Conservation (phyloP, 2,888 invertebrate species). For the Epirrhoe alternata region DNA sequence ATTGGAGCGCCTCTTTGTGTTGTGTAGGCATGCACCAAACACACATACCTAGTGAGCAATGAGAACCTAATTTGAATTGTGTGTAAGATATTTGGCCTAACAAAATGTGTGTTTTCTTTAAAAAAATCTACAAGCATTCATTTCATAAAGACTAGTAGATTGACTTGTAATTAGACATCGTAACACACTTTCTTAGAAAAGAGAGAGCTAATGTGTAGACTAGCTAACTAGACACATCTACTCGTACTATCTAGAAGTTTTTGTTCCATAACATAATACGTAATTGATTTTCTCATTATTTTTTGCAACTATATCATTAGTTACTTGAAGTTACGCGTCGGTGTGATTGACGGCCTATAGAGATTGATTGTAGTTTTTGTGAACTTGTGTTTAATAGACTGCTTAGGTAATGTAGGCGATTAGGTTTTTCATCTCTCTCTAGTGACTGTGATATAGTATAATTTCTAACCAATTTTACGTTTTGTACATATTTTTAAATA, state of each 20-base stretch:
- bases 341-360: conserved; percentile 57
- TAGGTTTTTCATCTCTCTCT: conserved; percentile 76
- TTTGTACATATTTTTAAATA: conserved; percentile 78
- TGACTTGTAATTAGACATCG: too few relatives aligned
- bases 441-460: conserved; percentile 85
- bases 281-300: conserved; percentile 33
- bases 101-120: neutral
- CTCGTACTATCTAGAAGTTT: conserved; percentile 16
- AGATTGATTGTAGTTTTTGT: conserved; percentile 60
- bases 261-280: conserved; percentile 13
- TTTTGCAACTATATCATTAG: conserved; percentile 34
- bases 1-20: conserved; percentile 16
- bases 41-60: conserved; percentile 2
- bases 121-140: too few relatives aligned
- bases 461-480: conserved; percentile 73
- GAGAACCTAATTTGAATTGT: too few relatives aligned
- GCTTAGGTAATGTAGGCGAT: conserved; percentile 69
- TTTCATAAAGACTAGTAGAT: too few relatives aligned
- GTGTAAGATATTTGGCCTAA: neutral
- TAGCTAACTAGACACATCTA: conserved; percentile 25
- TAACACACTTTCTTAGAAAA: neutral
- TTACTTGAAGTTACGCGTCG: conserved; percentile 42
- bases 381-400: conserved; percentile 66
- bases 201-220: conserved; percentile 17
- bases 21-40: conserved; percentile 12